phyloP scores from a whole-genome alignment of 2,888 invertebrate species.

The Erebia epiphron region DNA sequence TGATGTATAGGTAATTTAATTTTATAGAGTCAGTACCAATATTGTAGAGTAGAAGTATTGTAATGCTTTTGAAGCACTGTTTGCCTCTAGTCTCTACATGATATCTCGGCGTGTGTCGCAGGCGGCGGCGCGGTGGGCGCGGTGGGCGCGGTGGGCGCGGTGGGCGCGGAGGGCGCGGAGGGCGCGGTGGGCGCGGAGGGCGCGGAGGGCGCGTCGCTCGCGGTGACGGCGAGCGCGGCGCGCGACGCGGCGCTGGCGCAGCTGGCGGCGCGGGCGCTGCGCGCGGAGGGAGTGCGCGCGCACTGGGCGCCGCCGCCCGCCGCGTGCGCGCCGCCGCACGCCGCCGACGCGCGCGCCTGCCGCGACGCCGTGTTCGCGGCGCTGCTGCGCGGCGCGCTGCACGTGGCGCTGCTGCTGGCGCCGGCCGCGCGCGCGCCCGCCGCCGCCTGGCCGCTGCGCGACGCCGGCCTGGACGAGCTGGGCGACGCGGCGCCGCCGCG shows the following conservation, averaged over 20 bases:
- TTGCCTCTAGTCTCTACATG: no score
- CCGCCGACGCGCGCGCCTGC: constrained; percentile 43
- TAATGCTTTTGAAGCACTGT: no score
- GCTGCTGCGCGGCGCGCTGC: constrained; percentile 45
- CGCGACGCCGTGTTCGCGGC: constrained; percentile 45
- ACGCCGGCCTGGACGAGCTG: constrained; percentile 59
- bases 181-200: constrained; percentile 36
- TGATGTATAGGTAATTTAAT: no score
- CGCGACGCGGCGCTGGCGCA: constrained; percentile 40
- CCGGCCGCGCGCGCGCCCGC: constrained; percentile 49
- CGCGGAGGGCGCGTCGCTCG: constrained; percentile 28
- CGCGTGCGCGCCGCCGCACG: constrained; percentile 39
- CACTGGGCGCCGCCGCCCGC: constrained; percentile 42
- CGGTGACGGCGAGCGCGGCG: constrained; percentile 43
- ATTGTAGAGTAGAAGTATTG: no score
- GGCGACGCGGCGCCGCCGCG: constrained; percentile 61
- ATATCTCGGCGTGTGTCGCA: background rate
- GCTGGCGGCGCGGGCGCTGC: constrained; percentile 44
- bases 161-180: background rate
- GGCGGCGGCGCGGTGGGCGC: background rate
- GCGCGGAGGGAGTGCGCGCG: constrained; percentile 48
- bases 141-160: background rate
- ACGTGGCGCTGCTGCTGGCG: constrained; percentile 53
- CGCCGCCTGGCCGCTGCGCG: constrained; percentile 51
- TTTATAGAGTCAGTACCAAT: no score